phyloP scores from a whole-genome alignment of 2,797 vertebrate genomes.

The Melanitta fusca region DNA sequence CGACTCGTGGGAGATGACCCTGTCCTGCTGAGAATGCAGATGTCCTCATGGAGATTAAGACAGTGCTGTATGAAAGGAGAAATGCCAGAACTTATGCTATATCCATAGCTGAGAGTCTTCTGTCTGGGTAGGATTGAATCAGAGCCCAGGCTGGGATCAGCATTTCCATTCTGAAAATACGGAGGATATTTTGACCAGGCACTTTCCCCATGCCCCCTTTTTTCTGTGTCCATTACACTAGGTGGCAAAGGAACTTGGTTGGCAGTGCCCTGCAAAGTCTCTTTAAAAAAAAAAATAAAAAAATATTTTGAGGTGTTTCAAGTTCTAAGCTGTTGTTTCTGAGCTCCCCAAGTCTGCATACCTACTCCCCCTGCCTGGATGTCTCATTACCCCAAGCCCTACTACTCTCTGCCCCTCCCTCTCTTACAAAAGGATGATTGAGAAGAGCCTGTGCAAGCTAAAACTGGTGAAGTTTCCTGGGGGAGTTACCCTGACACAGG shows the following conservation, averaged over 20 bases:
- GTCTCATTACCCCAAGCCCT: neutral
- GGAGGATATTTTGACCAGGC: neutral
- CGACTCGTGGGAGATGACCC: neutral
- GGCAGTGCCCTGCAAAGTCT: neutral
- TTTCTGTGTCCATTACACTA: neutral
- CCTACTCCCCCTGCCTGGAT: neutral
- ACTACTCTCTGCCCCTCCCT: neutral
- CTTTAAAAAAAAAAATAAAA: neutral
- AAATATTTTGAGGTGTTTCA: neutral
- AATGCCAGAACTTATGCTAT: fast-evolving
- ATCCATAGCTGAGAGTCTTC: neutral
- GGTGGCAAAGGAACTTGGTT: neutral
- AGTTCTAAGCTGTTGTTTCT: neutral
- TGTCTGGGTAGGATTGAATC: neutral
- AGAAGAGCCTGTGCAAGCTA: neutral
- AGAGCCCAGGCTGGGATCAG: neutral
- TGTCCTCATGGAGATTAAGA: neutral
- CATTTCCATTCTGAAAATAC: neutral
- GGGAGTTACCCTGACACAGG: neutral
- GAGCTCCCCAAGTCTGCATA: neutral
- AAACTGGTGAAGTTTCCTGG: neutral
- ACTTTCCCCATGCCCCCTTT: neutral
- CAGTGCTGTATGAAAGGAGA: neutral
- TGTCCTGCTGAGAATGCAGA: neutral
- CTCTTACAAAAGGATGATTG: neutral